Base-by-base conservation (phyloP, 2,113 vertebrate species). In the Nycticebus coucang region DNA sequence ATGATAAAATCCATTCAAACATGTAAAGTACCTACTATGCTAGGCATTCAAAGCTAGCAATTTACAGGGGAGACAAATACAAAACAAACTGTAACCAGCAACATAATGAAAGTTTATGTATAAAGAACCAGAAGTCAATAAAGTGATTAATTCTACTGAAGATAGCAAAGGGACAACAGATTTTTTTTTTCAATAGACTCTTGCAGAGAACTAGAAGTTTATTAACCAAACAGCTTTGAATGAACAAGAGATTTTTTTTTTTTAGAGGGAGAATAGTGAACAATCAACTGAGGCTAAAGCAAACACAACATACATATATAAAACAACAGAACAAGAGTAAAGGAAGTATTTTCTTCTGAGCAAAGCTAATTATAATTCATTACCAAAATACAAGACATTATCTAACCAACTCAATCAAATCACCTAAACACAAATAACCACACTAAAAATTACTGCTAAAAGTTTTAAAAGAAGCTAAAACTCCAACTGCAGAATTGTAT, bases 101-200 rank as follows among this genome's bases (percentile, higher is more conserved):
- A 85, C 37, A 95, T 60, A 94, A 92, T 78, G 83, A 93, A 95
- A 94, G 57, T 78, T 50, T 50, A 89, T 89, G 50, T 53, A 92
- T 79, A 92, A 95, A 91, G 80, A 96, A 79, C 69, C 77, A 74
- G 41, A 97, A 91, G 89, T 96, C 94, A 96, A 98, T 84, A 92
- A 97, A 95, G 72, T 64, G 87, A 89, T 97, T 95, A 84, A 93
- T 78, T 97, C 59, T 93, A 95, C 24, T 91, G 75, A 64, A 91
- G 94, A 91, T 0, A 93, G 87, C 64, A 93, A 86, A 37, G 59
- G 86, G 74, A 96, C 50, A 94, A 87, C 4, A 89, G 82, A 28
- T 59, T 69, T 41, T 75, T 78, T 66, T 96, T 96, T 86, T 66
- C 91, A 94, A 60, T 53, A 77, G 26, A 74, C 62, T 96, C 80